Conservation (phyloP, 2,113 vertebrate genomes). For the Siphamia tubifer region DNA sequence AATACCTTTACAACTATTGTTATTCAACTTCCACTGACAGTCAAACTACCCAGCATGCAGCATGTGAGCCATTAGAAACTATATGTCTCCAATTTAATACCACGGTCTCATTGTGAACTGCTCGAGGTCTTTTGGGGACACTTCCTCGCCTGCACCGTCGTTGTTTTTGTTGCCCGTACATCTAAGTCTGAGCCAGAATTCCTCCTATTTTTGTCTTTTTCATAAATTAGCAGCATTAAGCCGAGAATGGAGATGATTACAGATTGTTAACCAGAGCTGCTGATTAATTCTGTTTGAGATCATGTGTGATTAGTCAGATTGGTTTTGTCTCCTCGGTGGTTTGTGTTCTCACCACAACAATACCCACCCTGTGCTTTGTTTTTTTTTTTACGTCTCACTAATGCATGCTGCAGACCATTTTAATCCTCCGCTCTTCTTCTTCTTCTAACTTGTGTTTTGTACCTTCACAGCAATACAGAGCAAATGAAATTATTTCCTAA, state of each 20-base stretch:
- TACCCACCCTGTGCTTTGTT: conserved; percentile 1
- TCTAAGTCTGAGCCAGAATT: conserved; percentile 9
- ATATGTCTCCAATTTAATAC: not conserved
- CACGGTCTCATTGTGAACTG: not conserved
- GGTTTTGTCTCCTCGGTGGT: conserved; percentile 52
- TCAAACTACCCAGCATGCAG: conserved; percentile 43
- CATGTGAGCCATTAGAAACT: conserved; percentile 5
- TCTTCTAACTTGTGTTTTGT: conserved; percentile 18
- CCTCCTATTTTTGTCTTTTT: not conserved
- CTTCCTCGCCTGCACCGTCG: not conserved
- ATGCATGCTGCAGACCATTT: conserved; percentile 12
- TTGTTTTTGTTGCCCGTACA: conserved; percentile 2
- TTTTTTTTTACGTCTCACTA: not conserved
- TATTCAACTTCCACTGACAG: conserved; percentile 14
- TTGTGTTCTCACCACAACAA: conserved; percentile 56
- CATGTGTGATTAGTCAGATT: conserved; percentile 60
- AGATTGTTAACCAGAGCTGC: conserved; percentile 51
- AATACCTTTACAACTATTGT: conserved; percentile 7
- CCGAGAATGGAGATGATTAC: conserved; percentile 45
- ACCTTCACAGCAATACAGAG: conserved; percentile 34
- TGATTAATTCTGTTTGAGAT: conserved; percentile 68
- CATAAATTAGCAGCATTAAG: conserved; percentile 37
- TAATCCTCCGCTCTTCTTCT: conserved; percentile 13
- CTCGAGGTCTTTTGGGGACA: conserved; percentile 42
- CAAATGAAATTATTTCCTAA: conserved; percentile 25